These are phyloP conservation scores for Tenualosa ilisha DNA, from an alignment of 2,797 vertebrate species.

Conservation along the genomic window DNA sequence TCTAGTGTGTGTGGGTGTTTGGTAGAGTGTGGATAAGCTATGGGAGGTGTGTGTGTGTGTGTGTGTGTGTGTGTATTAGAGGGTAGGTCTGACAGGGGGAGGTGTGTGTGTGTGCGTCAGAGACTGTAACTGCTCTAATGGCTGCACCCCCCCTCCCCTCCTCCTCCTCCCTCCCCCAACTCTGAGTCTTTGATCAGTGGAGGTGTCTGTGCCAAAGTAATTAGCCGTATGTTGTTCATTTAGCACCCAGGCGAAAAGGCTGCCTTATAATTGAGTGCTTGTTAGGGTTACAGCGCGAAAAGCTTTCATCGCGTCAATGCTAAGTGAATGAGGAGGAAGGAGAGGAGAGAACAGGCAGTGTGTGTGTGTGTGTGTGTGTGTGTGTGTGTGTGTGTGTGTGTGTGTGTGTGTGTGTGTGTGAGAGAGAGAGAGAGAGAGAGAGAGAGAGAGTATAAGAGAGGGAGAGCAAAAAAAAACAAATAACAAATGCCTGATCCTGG, in stretches of 20 bases:
- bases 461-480: neutral
- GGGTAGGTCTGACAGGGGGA: slow-evolving; percentile 37
- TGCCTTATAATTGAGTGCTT: slow-evolving; percentile 39
- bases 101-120: neutral
- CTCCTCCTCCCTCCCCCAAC: neutral
- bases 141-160: slow-evolving; percentile 46
- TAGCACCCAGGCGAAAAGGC: slow-evolving; percentile 48
- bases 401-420: neutral
- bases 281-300: slow-evolving; percentile 40
- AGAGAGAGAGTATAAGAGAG: neutral
- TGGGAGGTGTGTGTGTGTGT: slow-evolving; percentile 24
- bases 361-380: too few relatives aligned
- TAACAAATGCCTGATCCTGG: neutral
- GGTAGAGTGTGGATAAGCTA: neutral
- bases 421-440: neutral
- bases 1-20: slow-evolving; percentile 34
- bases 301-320: slow-evolving; percentile 25
- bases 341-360: neutral
- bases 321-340: neutral
- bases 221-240: slow-evolving; percentile 58
- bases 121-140: slow-evolving; percentile 59
- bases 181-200: slow-evolving; percentile 54
- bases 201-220: slow-evolving; percentile 59
- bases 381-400: too few relatives aligned
- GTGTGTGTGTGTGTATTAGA: neutral